Conservation (phyloP, 2,797 vertebrate genomes). For the Sebastes hopkinsi region DNA sequence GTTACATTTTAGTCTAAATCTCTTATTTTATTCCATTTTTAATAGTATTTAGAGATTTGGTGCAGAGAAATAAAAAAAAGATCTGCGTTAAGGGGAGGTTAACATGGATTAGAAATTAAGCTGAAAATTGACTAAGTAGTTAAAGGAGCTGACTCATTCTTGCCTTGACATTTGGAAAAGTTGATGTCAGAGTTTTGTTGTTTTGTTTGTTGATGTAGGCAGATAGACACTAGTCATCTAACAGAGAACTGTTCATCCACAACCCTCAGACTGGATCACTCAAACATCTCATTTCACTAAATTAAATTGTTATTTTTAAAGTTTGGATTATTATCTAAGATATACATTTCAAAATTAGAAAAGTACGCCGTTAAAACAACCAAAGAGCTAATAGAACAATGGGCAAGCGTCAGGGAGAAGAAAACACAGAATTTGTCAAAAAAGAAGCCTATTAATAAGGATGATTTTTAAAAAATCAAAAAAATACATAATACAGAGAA, state of each 20-base stretch:
- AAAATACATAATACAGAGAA: no score
- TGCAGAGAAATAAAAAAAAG: neutral
- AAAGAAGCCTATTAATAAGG: no score
- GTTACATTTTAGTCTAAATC: neutral
- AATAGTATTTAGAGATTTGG: neutral
- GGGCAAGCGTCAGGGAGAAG: no score
- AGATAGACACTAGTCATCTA: neutral
- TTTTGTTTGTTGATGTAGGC: neutral
- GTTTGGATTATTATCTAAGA: no score
- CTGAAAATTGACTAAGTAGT: neutral
- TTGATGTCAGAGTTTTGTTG: neutral
- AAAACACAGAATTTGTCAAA: neutral
- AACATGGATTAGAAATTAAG: neutral
- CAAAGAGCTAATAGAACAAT: no score
- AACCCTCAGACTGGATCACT: neutral
- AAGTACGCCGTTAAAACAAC: no score
- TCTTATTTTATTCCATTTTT: neutral
- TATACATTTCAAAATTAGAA: no score
- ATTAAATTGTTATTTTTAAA: no score
- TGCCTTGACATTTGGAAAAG: neutral
- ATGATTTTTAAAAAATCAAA: no score
- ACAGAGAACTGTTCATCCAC: neutral
- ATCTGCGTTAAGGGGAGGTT: neutral
- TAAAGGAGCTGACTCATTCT: neutral
- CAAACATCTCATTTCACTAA: neutral